These are phyloP conservation scores for Hypena proboscidalis DNA, from an alignment of 2,888 invertebrate species.

Conservation along the genomic window DNA sequence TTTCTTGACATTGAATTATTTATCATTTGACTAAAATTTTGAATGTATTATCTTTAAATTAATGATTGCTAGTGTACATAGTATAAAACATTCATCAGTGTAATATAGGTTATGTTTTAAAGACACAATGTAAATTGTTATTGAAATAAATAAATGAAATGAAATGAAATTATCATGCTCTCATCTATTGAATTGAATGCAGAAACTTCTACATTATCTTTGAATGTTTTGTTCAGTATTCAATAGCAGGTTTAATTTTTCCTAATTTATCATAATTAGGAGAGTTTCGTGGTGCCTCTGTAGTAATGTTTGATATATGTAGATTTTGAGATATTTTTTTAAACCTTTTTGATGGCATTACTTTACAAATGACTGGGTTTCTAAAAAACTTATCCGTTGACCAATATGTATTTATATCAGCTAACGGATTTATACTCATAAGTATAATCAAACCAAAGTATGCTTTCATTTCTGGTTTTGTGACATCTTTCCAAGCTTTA, in stretches of 20 bases:
- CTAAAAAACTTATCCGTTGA: constrained; percentile 21
- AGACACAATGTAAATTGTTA: too few relatives aligned
- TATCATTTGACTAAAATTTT: too few relatives aligned
- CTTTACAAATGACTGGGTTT: constrained; percentile 18
- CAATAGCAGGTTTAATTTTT: constrained; percentile 21
- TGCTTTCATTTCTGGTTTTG: constrained; percentile 24
- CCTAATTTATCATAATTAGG: constrained; percentile 26
- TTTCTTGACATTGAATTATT: too few relatives aligned
- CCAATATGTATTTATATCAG: constrained; percentile 22
- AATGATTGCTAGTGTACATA: too few relatives aligned
- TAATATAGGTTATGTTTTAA: too few relatives aligned
- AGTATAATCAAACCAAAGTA: constrained; percentile 21
- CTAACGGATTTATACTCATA: too few relatives aligned
- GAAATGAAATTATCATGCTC: too few relatives aligned
- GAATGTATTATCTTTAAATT: too few relatives aligned
- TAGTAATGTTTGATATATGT: constrained; percentile 6
- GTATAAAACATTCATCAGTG: too few relatives aligned
- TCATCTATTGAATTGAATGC: constrained; percentile 13
- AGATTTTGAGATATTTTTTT: constrained; percentile 30
- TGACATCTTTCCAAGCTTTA: constrained; percentile 22
- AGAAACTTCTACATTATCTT: constrained; percentile 14
- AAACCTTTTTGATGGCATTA: constrained; percentile 22
- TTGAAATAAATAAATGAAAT: too few relatives aligned
- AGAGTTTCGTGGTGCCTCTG: constrained; percentile 23
- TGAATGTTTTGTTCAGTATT: constrained; percentile 17